A percentile compares a stretch with the other conserved stretches of the same genome.
phyloP scores from a whole-genome alignment of 2,797 vertebrate genomes.

The Megalops cyprinoides region DNA sequence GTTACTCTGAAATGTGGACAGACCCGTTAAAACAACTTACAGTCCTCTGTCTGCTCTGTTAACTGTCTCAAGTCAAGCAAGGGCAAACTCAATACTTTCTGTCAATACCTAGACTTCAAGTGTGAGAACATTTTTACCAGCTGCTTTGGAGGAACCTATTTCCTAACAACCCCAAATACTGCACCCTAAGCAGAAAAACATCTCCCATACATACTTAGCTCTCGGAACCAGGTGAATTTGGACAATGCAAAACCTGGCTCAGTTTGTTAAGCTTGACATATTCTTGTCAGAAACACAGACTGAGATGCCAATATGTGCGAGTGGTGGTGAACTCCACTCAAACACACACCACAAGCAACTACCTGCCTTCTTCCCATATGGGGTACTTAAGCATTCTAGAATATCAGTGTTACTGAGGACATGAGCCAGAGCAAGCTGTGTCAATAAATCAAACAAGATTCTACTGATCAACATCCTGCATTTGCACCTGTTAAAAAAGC shows the following conservation, averaged over 20 bases:
- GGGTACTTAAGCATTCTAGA: not conserved
- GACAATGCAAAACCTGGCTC: not conserved
- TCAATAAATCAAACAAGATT: not conserved
- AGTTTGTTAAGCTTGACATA: not conserved
- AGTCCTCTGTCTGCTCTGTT: not conserved
- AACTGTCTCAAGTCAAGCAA: not conserved
- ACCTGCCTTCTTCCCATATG: no score
- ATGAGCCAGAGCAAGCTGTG: not conserved
- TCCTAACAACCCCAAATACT: not conserved
- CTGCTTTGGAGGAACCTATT: not conserved
- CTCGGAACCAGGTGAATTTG: not conserved
- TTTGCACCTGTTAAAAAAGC: not conserved
- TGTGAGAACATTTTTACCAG: not conserved
- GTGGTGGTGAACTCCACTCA: not conserved
- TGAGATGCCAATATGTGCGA: not conserved
- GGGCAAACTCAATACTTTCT: not conserved
- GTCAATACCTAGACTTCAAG: not conserved
- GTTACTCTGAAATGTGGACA: not conserved
- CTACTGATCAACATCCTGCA: not conserved
- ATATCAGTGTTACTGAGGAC: not conserved
- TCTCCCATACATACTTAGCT: not conserved
- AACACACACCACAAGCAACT: not conserved
- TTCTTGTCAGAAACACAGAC: not conserved
- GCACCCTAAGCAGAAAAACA: not conserved
- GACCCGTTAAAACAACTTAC: not conserved